Evolutionary conservation across 92 coral and sea anemone genomes (phyloP), one percentile per base, ranked within the genome.

Genomic region (Scolanthus callimorphus): DNA sequence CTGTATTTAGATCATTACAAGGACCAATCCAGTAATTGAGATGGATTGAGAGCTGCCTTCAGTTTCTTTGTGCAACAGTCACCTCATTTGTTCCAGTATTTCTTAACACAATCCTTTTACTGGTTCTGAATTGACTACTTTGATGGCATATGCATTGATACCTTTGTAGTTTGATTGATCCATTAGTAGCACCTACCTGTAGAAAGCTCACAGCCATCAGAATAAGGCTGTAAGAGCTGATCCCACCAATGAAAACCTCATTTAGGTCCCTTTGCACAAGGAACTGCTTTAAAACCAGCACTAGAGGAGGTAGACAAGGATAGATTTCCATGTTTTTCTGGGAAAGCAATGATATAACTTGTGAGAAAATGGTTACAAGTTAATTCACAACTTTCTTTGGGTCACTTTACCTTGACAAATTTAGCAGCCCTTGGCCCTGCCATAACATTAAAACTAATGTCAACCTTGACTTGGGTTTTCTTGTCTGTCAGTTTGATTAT

Each of bases 231-330:
- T 94, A 89, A 1, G 99, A 94, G 56, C 99, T 94, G 13, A 88
- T 81, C 11, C 99, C 99, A 27, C 99, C 99, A 19, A 87, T 77
- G 23, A 94, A 94, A 26, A 94, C 99, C 52, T 94, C 96, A 59
- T 94, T 94, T 4, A 94, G 90, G 23, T 88, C 99, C 25, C 99
- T 90, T 39, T 81, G 85, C 28, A 89, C 83, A 9, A 94, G 77
- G 59, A 88, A 94, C 65, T 94, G 99, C 65, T 94, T 94, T 49
- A 94, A 59, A 20, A 94, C 96, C 26, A 94, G 74, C 22, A 90
- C 91, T 67, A 94, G 66, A 11, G 85, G 83, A 25, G 96, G 85
- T 62, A 94, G 84, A 49, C 89, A 84, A 10, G 87, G 90, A 52
- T 83, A 94, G 25, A 69, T 53, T 41, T 88, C 70, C 55, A 88